Evolutionary conservation across 1,140 invertebrate genomes (phyloP).

Genomic region (Lutraria rhynchaena): DNA sequence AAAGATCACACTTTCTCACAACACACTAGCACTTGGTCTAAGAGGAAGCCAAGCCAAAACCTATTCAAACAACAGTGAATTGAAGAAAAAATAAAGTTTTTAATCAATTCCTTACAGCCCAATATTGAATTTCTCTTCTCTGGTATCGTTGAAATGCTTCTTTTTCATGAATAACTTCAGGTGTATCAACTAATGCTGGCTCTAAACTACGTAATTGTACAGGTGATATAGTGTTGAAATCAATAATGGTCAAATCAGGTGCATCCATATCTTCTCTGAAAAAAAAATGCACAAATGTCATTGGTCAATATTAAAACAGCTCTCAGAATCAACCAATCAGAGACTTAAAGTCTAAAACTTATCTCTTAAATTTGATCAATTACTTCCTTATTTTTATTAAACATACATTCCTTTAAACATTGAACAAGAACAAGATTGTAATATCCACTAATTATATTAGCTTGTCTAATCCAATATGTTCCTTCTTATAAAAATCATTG

Average conservation of each 20-base stretch:
- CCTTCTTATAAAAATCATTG: too few species aligned
- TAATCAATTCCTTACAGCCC: conserved; percentile 55
- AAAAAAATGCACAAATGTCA: conserved; percentile 14
- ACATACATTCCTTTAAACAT: not conserved
- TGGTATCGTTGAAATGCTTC: conserved; percentile 44
- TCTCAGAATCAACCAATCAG: not conserved
- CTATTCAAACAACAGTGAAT: too few species aligned
- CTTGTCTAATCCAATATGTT: too few species aligned
- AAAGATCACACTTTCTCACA: too few species aligned
- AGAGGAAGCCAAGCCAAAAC: too few species aligned
- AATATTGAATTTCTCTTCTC: conserved; percentile 59
- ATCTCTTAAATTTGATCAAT: not conserved
- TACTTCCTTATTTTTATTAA: not conserved
- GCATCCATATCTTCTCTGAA: conserved; percentile 60
- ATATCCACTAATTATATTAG: too few species aligned
- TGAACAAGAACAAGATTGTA: too few species aligned
- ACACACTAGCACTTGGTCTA: too few species aligned
- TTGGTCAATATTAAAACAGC: too few species aligned
- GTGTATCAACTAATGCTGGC: conserved; percentile 46
- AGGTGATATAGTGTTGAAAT: conserved; percentile 62
- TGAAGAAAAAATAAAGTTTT: too few species aligned
- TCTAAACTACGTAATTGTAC: conserved; percentile 59
- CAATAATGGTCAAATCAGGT: conserved; percentile 62
- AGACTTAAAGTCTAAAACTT: not conserved
- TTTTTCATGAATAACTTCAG: conserved; percentile 54